Evolutionary conservation across 2,113 vertebrate genomes (phyloP).

Genomic region (Tupaia tana): DNA sequence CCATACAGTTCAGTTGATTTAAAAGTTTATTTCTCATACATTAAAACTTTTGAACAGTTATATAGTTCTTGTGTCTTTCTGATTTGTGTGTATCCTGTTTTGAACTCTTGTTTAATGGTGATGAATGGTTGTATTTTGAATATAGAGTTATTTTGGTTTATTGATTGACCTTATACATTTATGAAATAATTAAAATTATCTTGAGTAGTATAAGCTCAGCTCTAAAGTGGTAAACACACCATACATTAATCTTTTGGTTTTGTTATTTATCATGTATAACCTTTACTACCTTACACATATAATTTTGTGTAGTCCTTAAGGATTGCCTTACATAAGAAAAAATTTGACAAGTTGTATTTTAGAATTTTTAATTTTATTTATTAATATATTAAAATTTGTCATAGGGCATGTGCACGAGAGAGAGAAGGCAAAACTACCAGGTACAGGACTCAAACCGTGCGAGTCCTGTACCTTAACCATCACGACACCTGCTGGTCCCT

Average conservation of each 20-base stretch:
- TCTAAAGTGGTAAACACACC: background rate
- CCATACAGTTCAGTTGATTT: constrained; percentile 64
- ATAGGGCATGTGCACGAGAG: too few species aligned
- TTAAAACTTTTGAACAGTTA: constrained; percentile 78
- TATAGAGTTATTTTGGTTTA: background rate
- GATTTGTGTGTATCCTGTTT: constrained; percentile 26
- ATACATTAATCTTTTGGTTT: constrained; percentile 9
- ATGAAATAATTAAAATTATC: constrained; percentile 27
- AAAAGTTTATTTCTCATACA: constrained; percentile 71
- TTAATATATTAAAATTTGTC: too few species aligned
- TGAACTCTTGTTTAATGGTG: constrained; percentile 27
- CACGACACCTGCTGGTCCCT: too few species aligned
- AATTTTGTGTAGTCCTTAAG: constrained; percentile 7
- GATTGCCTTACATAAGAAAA: background rate
- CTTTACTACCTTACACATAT: background rate
- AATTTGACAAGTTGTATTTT: background rate
- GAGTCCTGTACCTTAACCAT: too few species aligned
- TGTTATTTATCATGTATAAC: background rate
- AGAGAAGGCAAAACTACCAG: too few species aligned
- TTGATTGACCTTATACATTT: background rate
- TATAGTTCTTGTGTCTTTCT: constrained; percentile 35
- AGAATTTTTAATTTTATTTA: too few species aligned
- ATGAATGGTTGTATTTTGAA: background rate
- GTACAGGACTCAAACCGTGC: too few species aligned
- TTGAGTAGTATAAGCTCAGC: background rate